These are phyloP conservation scores for Tachysurus vachellii DNA, from an alignment of 2,113 vertebrate species.

Conservation along the genomic window DNA sequence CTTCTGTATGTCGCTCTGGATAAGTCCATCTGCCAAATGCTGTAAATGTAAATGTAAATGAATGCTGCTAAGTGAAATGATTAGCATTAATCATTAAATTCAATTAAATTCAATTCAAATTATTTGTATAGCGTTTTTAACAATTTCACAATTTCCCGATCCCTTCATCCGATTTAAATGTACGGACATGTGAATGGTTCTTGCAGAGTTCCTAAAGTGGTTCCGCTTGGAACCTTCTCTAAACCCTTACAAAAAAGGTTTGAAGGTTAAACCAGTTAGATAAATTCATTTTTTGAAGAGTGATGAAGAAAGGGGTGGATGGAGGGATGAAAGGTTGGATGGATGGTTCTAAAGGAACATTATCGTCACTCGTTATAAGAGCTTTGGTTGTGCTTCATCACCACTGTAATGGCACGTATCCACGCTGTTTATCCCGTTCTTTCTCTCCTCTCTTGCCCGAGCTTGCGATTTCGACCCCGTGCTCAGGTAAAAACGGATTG, in stretches of 20 bases:
- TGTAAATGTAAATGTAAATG: not conserved
- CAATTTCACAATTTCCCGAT: too few species aligned
- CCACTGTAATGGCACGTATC: constrained; percentile 49
- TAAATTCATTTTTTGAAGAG: not conserved
- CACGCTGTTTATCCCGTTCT: constrained; percentile 7
- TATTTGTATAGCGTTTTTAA: too few species aligned
- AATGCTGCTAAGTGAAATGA: not conserved
- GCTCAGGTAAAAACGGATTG: constrained; percentile 31
- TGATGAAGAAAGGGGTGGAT: constrained; percentile 38
- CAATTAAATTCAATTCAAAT: too few species aligned
- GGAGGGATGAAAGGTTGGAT: constrained; percentile 26
- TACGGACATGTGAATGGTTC: not conserved
- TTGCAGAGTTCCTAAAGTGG: not conserved
- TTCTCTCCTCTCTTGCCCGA: constrained; percentile 19
- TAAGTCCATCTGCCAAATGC: too few species aligned
- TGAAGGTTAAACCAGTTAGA: not conserved
- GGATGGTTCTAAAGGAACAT: constrained; percentile 15
- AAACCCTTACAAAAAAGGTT: too few species aligned
- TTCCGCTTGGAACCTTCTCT: not conserved
- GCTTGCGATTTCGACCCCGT: constrained; percentile 8
- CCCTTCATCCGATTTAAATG: not conserved
- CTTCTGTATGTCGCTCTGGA: too few species aligned
- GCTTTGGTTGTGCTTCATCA: constrained; percentile 45
- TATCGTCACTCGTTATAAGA: constrained; percentile 48
- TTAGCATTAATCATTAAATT: not conserved